A percentile compares a stretch with the other conserved stretches of the same genome.
phyloP scores from a whole-genome alignment of 2,113 vertebrate genomes.

The Uropsilus gracilis region DNA sequence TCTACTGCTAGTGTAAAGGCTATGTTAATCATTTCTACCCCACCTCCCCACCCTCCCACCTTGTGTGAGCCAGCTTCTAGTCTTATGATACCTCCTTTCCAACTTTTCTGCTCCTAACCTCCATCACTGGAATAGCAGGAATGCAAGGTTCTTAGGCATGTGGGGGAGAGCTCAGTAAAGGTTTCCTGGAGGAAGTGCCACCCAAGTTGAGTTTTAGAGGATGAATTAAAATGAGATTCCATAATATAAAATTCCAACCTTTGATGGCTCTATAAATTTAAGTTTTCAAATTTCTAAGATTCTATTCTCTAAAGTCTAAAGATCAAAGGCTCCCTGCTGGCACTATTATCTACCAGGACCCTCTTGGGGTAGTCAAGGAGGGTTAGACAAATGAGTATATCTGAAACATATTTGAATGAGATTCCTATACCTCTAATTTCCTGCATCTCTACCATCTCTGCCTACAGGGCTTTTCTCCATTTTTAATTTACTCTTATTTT shows the following conservation, averaged over 20 bases:
- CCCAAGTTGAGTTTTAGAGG: not conserved
- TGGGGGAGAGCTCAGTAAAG: not conserved
- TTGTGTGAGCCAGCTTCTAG: no score
- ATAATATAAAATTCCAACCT: not conserved
- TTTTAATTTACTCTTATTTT: constrained; percentile 37
- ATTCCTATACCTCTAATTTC: not conserved
- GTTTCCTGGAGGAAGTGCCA: not conserved
- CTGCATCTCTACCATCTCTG: not conserved
- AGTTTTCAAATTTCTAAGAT: not conserved
- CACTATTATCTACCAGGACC: not conserved
- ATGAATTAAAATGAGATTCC: not conserved
- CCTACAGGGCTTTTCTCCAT: not conserved
- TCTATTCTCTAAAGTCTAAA: not conserved
- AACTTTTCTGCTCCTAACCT: no score
- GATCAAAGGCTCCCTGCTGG: no score
- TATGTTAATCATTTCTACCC: no score
- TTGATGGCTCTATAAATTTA: not conserved
- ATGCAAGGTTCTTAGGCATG: not conserved
- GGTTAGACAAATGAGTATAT: not conserved
- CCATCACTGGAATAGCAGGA: not conserved
- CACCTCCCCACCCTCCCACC: no score
- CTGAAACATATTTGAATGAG: not conserved
- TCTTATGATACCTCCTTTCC: no score
- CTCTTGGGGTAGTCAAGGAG: not conserved
- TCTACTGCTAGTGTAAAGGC: no score